These are phyloP conservation scores for Drosophila tripunctata DNA, from an alignment of 2,888 invertebrate genomes.

Conservation along the genomic window DNA sequence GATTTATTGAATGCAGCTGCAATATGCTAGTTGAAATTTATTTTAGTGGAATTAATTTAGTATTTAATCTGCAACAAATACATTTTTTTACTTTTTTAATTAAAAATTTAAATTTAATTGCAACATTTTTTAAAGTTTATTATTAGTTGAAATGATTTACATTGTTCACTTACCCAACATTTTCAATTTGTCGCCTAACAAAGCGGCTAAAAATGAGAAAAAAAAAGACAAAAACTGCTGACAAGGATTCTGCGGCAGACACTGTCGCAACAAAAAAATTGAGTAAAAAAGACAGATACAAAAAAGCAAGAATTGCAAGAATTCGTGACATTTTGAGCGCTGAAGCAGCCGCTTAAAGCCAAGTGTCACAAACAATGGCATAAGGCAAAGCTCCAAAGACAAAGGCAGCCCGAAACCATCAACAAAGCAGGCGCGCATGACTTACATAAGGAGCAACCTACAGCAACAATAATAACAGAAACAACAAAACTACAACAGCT, in stretches of 20 bases:
- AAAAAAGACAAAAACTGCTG: constrained; percentile 53
- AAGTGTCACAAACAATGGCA: constrained; percentile 71
- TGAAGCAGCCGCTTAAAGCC: constrained; percentile 72
- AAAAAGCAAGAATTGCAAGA: constrained; percentile 35
- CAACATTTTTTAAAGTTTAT: too few relatives aligned
- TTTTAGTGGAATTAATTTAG: not conserved
- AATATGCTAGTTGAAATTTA: not conserved
- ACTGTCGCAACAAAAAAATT: constrained; percentile 21
- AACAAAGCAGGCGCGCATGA: constrained; percentile 29
- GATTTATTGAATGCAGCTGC: not conserved
- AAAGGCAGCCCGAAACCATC: constrained; percentile 33
- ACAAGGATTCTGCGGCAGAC: constrained; percentile 61
- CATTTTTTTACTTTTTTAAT: not conserved
- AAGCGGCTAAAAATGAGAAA: constrained; percentile 20
- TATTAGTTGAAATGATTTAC: too few relatives aligned
- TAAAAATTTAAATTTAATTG: not conserved
- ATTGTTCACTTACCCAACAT: constrained; percentile 26
- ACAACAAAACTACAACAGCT: constrained; percentile 21
- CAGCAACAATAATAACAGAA: constrained; percentile 4
- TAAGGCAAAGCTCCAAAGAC: constrained; percentile 47
- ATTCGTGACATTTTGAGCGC: constrained; percentile 68
- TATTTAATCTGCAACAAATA: not conserved
- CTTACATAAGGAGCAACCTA: constrained; percentile 18
- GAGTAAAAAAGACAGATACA: constrained; percentile 16
- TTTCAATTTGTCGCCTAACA: constrained; percentile 19